Evolutionary conservation across 2,888 invertebrate species (phyloP), one percentile per base, ranked within the genome.

Genomic region (Synanthedon andrenaeformis): DNA sequence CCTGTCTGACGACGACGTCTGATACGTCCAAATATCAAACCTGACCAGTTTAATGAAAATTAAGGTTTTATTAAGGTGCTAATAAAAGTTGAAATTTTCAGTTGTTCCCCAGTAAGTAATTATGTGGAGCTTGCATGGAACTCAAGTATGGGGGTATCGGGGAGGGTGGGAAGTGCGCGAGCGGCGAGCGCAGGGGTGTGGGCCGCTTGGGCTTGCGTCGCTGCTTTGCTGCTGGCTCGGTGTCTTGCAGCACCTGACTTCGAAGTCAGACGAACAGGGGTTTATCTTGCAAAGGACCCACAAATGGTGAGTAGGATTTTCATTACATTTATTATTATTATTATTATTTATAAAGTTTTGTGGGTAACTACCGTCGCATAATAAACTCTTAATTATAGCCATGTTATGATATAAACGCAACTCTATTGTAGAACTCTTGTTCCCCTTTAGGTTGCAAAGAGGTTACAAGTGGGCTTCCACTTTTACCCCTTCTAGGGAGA

Each of bases 161-260:
- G 62, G 1, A 76, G 84, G 0, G 74, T 67, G 52, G 63, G 66
- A 8, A 75, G 74, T 2, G 69, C 77, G n/a, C 74, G 82, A 3
- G 84, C 76, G 2, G 73, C 76, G 6, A 69, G 77, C 58, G 86
- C 85, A 1, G 86, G 69, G 45, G 75, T 70, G 58, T 76, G 79
- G 74, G 84, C 73, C 10, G 66, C 71, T 60, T 86, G 86, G 86
- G 79, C 82, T 0, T 73, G 76, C 64, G 80, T 71, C 6, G 76
- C 76, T 28, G 79, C 84, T 3, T 58, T 85, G 51, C 64, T 85
- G 52, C 66, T 86, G 14, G 77, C 81, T 42, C 74, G 86, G 42
- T 86, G 86, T 58, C 70, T 86, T 52, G 69, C 74, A 14, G 86
- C 82, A 1, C 82, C 83, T 0, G 86, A 86, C 72, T 87, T 86